Base-by-base conservation (phyloP, 2,797 vertebrate species). In the Cyprinodon diabolis region DNA sequence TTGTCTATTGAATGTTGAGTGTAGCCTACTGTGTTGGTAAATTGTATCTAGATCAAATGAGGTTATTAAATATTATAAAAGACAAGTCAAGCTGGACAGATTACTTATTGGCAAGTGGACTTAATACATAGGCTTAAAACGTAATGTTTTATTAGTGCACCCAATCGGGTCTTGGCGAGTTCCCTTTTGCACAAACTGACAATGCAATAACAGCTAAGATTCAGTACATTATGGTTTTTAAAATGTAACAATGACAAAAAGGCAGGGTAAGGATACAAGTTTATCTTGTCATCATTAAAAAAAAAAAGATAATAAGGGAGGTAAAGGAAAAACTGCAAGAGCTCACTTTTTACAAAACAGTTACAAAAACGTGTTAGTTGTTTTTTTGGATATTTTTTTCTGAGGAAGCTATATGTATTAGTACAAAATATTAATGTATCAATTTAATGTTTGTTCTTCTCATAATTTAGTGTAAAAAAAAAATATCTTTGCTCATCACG, bases 381-480 rank as follows among this genome's bases (percentile, higher is more conserved):
- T 30, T 30, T 30, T 30, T 30, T 30, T 30, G 30, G 30, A 30
- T 30, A 30, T 30, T 30, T 30, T 30, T 30, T 30, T 30, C 30
- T 30, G 30, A 30, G 30, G 30, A 30, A 30, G 30, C 30, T 30
- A 30, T 30, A 30, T 30, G 30, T 21, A 40, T 19, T 10, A 7
- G 19, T 9, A 4, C 65, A 57, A 45, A 15, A 43, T 56, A 77
- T 72, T n/a, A 30, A 63, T 76, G 45, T 47, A 19, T 63, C 67
- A 75, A 25, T 60, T 43, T 8, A 21, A 35, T 69, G 45, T 58
- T 74, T 40, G 68, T 35, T 66, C 57, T 58, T 76, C 30, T 45
- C 66, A 66, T 78, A 9, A 78, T 85, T 72, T 66, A 54, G 63
- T 82, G 13, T 35, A 78, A 72, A 70, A 43, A 70, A 43, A 30